phyloP scores from a whole-genome alignment of 2,888 invertebrate species.

The Lordiphosa fenestrarum region DNA sequence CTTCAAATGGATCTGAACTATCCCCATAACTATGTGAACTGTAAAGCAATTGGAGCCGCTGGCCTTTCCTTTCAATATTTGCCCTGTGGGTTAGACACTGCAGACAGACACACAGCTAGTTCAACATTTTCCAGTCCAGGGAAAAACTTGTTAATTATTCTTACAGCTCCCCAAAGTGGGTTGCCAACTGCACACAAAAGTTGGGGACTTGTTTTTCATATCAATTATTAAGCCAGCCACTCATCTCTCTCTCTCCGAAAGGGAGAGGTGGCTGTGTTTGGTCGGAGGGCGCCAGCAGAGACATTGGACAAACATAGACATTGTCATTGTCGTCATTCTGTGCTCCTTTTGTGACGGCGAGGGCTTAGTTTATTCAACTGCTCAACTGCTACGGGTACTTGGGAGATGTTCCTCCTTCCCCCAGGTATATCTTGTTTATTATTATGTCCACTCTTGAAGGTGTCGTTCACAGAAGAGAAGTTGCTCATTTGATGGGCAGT shows the following conservation, averaged over 20 bases:
- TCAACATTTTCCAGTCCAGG: constrained; percentile 49
- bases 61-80: constrained; percentile 47
- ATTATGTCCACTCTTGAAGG: constrained; percentile 63
- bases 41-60: constrained; percentile 59
- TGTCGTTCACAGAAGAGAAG: constrained; percentile 64
- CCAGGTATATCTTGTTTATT: constrained; percentile 58
- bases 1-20: constrained; percentile 22
- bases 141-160: constrained; percentile 68
- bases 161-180: too few relatives aligned
- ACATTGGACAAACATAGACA: constrained; percentile 60
- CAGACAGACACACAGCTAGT: constrained; percentile 3
- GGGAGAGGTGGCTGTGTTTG: constrained; percentile 17
- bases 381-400: constrained; percentile 44
- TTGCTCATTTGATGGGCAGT: constrained; percentile 66
- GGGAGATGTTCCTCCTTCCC: constrained; percentile 39
- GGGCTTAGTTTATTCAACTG: constrained; percentile 70
- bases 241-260: constrained; percentile 13
- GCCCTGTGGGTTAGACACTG: constrained; percentile 42
- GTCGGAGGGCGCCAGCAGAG: constrained; percentile 56
- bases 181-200: constrained; percentile 23
- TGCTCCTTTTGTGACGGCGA: constrained; percentile 42
- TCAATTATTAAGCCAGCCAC: constrained; percentile 70
- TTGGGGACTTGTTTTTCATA: constrained; percentile 60
- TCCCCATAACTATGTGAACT: constrained; percentile 8
- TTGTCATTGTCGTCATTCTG: constrained; percentile 64